Evolutionary conservation across 2,113 vertebrate genomes (phyloP).

Genomic region (Solea senegalensis): DNA sequence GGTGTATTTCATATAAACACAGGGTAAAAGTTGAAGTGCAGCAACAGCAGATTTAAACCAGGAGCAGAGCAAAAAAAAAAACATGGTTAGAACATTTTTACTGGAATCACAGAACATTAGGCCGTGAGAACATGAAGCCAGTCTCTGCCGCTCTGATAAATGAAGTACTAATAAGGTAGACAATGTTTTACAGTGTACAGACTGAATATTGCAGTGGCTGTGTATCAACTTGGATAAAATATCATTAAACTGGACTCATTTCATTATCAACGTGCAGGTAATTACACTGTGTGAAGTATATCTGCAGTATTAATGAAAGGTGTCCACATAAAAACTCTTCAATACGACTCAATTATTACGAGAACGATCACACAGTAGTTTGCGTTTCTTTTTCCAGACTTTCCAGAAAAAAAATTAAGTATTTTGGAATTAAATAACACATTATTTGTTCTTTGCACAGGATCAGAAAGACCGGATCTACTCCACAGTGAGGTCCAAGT

Average conservation of each 20-base stretch:
- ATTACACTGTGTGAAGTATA: conserved; percentile 43
- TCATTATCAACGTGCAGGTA: conserved; percentile 30
- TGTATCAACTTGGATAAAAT: conserved; percentile 5
- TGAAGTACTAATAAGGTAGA: background rate
- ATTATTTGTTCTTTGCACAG: conserved; percentile 71
- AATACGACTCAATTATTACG: conserved; percentile 19
- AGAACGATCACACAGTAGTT: background rate
- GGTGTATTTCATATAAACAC: background rate
- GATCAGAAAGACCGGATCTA: conserved; percentile 97
- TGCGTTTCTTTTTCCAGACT: too few species aligned
- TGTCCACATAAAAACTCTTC: conserved; percentile 21
- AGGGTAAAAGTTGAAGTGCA: background rate
- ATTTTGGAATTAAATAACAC: background rate
- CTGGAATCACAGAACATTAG: background rate
- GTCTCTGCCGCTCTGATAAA: background rate
- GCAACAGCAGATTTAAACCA: background rate
- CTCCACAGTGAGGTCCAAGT: conserved; percentile 94
- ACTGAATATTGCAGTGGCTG: conserved; percentile 1
- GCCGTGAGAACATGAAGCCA: background rate
- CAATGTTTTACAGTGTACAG: background rate
- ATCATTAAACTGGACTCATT: conserved; percentile 12
- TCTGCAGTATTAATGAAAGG: conserved; percentile 17
- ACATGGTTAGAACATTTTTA: background rate
- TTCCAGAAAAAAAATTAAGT: background rate
- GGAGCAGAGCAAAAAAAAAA: background rate